Evolutionary conservation across 2,797 vertebrate species (phyloP), one percentile per base, ranked within the genome.

Genomic region (Dallia pectoralis): DNA sequence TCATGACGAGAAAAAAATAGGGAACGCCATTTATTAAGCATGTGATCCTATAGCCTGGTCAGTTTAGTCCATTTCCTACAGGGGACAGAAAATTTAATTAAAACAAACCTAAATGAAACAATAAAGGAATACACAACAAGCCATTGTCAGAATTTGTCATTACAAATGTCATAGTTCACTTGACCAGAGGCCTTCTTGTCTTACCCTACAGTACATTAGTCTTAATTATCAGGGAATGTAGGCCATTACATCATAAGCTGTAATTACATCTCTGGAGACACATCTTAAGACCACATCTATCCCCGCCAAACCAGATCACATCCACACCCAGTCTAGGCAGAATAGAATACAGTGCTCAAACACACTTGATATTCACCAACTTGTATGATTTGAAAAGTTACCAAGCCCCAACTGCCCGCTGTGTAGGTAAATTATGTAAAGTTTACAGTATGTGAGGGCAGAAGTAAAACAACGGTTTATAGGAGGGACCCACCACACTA

Each of bases 251-350:
- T 25, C 53, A 59, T 22, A 59, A 8, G 53, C 22, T 25, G 22
- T 59, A 59, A 59, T 59, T 15, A 67, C 66, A 16, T 48, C 66
- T 25, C 66, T 67, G 36, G 40, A 19, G 66, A 25, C 25, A 27
- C 22, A 63, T 63, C 29, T 18, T 15, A 27, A 63, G 61, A 32
- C 30, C 61, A 63, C 6, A 63, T 63, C 61, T 63, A 63, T 63
- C 25, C 61, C 30, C 27, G 32, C 32, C 61, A 63, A 32, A 63
- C 29, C 15, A 29, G 61, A 32, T 12, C 16, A 32, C 61, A 8
- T 22, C n/a, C 53, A 59, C 61, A 63, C 61, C 61, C 61, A 32
- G 29, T 29, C 61, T 63, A 18, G 16, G 53, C 11, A 25, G 53
- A 25, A 59, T 25, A 59, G 14, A 53, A 59, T 2, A n/a, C 22